These are phyloP conservation scores for Thunnus thynnus DNA, from an alignment of 2,113 vertebrate species.

Conservation along the genomic window DNA sequence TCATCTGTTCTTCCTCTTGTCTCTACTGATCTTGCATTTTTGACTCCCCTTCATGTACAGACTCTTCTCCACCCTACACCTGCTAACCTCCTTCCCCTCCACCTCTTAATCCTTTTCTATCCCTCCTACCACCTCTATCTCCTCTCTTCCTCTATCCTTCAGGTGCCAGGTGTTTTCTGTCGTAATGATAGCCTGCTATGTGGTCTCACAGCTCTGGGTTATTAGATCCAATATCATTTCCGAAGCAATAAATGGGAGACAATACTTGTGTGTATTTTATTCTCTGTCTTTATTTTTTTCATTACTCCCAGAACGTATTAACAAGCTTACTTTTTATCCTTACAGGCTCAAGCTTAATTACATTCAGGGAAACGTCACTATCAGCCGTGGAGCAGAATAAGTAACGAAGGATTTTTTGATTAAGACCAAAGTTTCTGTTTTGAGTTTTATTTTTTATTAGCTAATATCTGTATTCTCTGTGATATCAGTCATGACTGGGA, in stretches of 20 bases:
- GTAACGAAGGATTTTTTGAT: constrained; percentile 78
- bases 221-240: constrained; percentile 81
- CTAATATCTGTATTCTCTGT: constrained; percentile 73
- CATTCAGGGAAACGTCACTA: constrained; percentile 71
- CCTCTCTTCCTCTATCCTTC: constrained; percentile 30
- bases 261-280: constrained; percentile 75
- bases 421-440: constrained; percentile 82
- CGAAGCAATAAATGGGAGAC: constrained; percentile 77
- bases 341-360: constrained; percentile 85
- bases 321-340: constrained; percentile 84
- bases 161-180: constrained; percentile 53
- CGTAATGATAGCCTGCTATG: constrained; percentile 62
- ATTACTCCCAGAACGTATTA: constrained; percentile 81
- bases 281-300: constrained; percentile 75
- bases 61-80: not conserved
- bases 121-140: constrained; percentile 7
- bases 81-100: not conserved
- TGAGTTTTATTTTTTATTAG: constrained; percentile 77
- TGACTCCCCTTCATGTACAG: not conserved
- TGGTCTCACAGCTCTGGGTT: constrained; percentile 73
- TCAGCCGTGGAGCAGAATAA: constrained; percentile 74
- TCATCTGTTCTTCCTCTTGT: constrained; percentile 11
- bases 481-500: constrained; percentile 62
- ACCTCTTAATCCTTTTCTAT: constrained; percentile 5
- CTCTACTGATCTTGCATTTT: constrained; percentile 18